These are phyloP conservation scores for Urocyon cinereoargenteus DNA, from an alignment of 2,797 vertebrate genomes.

Conservation along the genomic window DNA sequence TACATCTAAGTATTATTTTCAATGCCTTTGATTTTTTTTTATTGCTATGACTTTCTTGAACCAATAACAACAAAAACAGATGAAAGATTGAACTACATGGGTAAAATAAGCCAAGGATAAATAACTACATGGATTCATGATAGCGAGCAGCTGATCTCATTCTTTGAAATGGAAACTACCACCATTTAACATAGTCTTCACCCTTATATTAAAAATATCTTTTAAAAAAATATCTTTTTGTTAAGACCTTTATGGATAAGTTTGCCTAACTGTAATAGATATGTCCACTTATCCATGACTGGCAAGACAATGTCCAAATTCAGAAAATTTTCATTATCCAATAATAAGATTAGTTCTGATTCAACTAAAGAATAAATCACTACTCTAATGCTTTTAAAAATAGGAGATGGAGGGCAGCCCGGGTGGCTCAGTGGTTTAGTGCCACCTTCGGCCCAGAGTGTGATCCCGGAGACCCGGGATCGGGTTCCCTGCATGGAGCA, in stretches of 20 bases:
- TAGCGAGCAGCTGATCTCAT: background rate
- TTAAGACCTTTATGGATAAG: background rate
- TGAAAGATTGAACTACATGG: background rate
- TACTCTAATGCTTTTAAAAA: background rate
- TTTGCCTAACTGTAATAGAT: background rate
- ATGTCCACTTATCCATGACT: background rate
- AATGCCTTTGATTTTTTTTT: background rate
- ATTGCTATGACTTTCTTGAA: background rate
- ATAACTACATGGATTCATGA: background rate
- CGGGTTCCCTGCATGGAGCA: too few relatives aligned
- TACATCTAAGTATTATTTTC: slow-evolving; percentile 7
- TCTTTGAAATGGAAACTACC: background rate
- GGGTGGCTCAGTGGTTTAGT: too few relatives aligned
- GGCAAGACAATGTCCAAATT: background rate
- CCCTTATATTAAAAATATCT: background rate
- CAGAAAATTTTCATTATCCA: background rate
- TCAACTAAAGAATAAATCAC: background rate
- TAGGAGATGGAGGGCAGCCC: background rate
- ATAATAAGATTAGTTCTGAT: slow-evolving; percentile 13
- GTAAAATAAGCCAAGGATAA: background rate
- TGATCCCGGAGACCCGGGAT: too few relatives aligned
- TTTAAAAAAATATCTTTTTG: background rate
- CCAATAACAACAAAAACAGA: background rate
- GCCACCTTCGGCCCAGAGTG: too few relatives aligned
- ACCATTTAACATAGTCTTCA: background rate